Evolutionary conservation across 2,797 vertebrate species (phyloP).

Genomic region (Taeniopygia guttata): DNA sequence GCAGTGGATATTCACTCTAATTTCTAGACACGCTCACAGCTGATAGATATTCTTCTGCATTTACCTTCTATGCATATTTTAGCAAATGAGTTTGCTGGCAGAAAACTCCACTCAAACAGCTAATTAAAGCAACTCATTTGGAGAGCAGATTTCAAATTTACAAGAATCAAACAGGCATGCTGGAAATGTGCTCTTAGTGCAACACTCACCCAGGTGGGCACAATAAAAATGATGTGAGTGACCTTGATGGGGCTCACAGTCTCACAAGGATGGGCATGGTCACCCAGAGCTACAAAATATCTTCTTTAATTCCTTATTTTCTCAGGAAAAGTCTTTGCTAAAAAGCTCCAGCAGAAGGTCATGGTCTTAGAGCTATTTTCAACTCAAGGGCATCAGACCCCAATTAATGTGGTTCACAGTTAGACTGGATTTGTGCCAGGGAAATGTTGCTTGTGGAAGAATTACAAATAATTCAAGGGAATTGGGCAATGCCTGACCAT

Average conservation of each 20-base stretch:
- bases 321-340: neutral
- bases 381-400: neutral
- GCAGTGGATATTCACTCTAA: neutral
- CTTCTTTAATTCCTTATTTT: neutral
- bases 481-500: neutral
- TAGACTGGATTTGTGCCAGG: neutral
- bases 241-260: neutral
- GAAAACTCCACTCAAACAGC: neutral
- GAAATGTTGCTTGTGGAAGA: neutral
- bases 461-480: neutral
- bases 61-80: neutral
- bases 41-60: neutral
- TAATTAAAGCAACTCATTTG: conserved; percentile 30
- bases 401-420: neutral
- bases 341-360: neutral
- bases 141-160: neutral
- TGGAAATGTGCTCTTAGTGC: neutral
- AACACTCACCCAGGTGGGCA: neutral
- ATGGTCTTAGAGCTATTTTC: neutral
- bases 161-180: neutral
- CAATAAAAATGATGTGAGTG: neutral
- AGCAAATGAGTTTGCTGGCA: conserved; percentile 22
- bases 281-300: neutral
- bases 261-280: neutral
- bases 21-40: neutral